Base-by-base conservation (phyloP, 2,888 invertebrate species). In the Platycheirus albimanus region DNA sequence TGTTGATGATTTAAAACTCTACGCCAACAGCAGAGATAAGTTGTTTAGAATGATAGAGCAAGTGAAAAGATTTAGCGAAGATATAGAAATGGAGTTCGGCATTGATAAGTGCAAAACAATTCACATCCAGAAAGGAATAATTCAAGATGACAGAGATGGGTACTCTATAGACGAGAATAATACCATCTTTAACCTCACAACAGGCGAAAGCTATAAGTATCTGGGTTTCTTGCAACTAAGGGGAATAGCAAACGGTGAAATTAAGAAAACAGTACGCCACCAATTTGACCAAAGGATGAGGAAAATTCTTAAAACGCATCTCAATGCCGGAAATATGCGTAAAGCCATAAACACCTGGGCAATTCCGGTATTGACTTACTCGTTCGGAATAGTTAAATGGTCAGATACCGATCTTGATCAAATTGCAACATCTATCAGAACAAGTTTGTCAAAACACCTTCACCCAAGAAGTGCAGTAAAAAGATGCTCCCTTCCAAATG, bases 1-100 rank as follows among this genome's bases (percentile, higher is more conserved):
- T n/a, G 33, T 10, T 3, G 10, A n/a, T n/a, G n/a, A n/a, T n/a
- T n/a, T n/a, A n/a, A n/a, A n/a, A n/a, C n/a, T n/a, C n/a, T n/a
- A n/a, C n/a, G n/a, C n/a, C n/a, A n/a, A n/a, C n/a, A n/a, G n/a
- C n/a, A n/a, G n/a, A n/a, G n/a, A n/a, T n/a, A 52, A 52, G 5
- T 7, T 52, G 2, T 15, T 17, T 13, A 13, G 52, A 15, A 49
- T 61, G 30, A 15, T 61, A 20, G 11, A 61, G 1, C 5, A 11
- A 0, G 64, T 64, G 0, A 20, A 64, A 13, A 24, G 3, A 1
- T 61, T 33, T 2, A 61, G 30, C 19, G 19, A 61, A 7, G 61
- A 61, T 8, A 61, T 61, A 0, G 15, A n/a, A 6, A 64, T 49
- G 38, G 20, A 49, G 20, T 49, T 64, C 7, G 63, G 47, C 3